Evolutionary conservation across 2,888 invertebrate species (phyloP).

Genomic region (Choristoneura rosaceana): DNA sequence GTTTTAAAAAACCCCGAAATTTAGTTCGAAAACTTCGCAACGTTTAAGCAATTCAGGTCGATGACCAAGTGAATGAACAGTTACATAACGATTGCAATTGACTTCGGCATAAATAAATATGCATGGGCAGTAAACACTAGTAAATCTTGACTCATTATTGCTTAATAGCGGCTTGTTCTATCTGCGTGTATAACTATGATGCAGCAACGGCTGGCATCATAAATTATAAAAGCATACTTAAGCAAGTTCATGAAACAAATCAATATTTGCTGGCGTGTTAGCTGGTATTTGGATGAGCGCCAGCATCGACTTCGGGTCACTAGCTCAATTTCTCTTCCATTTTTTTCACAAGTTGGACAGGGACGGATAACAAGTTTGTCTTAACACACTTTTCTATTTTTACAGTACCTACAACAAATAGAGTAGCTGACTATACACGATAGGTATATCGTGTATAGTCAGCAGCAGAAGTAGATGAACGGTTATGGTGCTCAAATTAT

Average conservation of each 20-base stretch:
- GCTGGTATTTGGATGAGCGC: slow-evolving; percentile 53
- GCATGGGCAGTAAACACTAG: neutral
- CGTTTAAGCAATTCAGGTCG: slow-evolving; percentile 9
- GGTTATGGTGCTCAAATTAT: no score
- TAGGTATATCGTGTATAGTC: no score
- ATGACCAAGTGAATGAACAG: slow-evolving; percentile 26
- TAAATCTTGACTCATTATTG: neutral
- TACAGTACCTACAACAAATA: neutral
- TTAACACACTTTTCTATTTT: slow-evolving; percentile 13
- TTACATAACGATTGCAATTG: slow-evolving; percentile 29
- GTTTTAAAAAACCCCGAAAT: neutral
- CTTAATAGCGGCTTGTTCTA: slow-evolving; percentile 9
- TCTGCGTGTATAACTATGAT: slow-evolving; percentile 9
- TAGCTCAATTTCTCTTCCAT: slow-evolving; percentile 54
- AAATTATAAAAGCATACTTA: slow-evolving; percentile 29
- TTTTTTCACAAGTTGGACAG: slow-evolving; percentile 37
- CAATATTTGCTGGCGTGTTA: slow-evolving; percentile 45
- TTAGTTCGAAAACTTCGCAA: neutral
- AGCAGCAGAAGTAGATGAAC: no score
- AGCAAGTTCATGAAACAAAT: slow-evolving; percentile 43
- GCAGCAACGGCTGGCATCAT: slow-evolving; percentile 3
- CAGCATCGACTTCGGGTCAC: slow-evolving; percentile 51
- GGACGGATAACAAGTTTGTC: slow-evolving; percentile 7
- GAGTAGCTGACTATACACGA: no score
- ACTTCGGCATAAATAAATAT: slow-evolving; percentile 21